Base-by-base conservation (phyloP, 1,140 invertebrate genomes). In the Heliconius melpomene region DNA sequence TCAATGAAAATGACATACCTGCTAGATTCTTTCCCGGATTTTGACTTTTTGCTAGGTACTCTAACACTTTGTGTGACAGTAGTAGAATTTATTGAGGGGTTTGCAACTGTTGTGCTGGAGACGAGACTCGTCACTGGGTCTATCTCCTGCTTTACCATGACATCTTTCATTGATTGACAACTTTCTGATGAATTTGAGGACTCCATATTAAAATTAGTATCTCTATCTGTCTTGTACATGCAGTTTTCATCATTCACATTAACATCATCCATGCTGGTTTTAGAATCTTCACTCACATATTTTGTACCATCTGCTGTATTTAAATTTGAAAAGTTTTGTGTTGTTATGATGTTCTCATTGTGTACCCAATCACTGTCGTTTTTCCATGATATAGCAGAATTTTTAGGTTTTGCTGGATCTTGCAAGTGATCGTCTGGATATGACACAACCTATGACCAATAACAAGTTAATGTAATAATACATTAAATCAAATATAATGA, bases 161-260 rank as follows among this genome's bases (percentile, higher is more conserved):
- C 79, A 78, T 94, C 93, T 77, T 93, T 94, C 88, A 93, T 89
- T 38, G 93, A 94, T 54, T 94, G 92, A 84, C 91, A 93, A 79
- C 93, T 94, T 79, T 94, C 93, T 46, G 93, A 94, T 66, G 93
- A 94, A 81, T 93, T 94, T 74, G 93, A 94, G 32, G 92, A 94
- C 79, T 94, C 93, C 91, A 94, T 94, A 83, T 93, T 94, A 83
- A 89, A 94, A 80, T 93, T 94, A 57, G 93, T 87, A 88, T 94
- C 91, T 75, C 93, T 91, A 32, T 94, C 93, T 50, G 93, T 90
- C 85, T 93, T 93, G 76, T 91, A 92, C 85, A 93, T 90, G 78
- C 90, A 93, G 74, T 91, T 91, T 75, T 94, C 93, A 79, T 94
- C 93, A 87, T 93, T 94, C 54, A 90, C 86, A 83, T 87, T 90